Evolutionary conservation across 1,140 invertebrate species (phyloP).

Genomic region (Ips typographus): DNA sequence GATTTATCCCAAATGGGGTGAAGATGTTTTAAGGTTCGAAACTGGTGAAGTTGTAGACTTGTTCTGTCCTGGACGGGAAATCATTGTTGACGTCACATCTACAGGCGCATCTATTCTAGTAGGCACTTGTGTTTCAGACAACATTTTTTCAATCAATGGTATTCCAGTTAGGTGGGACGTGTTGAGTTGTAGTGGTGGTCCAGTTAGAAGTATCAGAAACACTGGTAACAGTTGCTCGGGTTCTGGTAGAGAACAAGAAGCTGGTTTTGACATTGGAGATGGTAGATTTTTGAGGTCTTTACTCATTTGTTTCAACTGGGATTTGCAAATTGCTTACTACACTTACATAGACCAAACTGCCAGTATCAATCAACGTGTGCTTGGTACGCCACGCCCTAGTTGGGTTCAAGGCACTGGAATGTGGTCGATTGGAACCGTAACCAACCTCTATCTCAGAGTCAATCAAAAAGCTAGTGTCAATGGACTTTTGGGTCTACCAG

Average conservation of each 20-base stretch:
- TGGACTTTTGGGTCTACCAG: conserved; percentile 44
- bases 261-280: conserved; percentile 44
- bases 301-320: conserved; percentile 43
- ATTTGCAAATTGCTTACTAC: conserved; percentile 40
- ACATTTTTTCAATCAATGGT: conserved; percentile 6
- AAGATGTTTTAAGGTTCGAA: conserved; percentile 22
- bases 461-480: conserved; percentile 45
- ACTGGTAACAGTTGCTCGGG: conserved; percentile 41
- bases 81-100: conserved; percentile 35
- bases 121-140: conserved; percentile 12
- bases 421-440: conserved; percentile 42
- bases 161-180: conserved; percentile 1
- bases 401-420: conserved; percentile 44
- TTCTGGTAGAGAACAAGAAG: conserved; percentile 46
- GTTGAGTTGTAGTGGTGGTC: conserved; percentile 38
- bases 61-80: conserved; percentile 36
- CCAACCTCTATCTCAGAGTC: conserved; percentile 43
- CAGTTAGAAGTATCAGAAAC: conserved; percentile 8
- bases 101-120: not conserved
- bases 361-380: conserved; percentile 44
- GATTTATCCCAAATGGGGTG: conserved; percentile 30
- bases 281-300: conserved; percentile 41
- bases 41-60: conserved; percentile 30
- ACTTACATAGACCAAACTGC: conserved; percentile 41
- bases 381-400: conserved; percentile 43